These are phyloP conservation scores for Alca torda DNA, from an alignment of 2,797 vertebrate species.

Conservation along the genomic window DNA sequence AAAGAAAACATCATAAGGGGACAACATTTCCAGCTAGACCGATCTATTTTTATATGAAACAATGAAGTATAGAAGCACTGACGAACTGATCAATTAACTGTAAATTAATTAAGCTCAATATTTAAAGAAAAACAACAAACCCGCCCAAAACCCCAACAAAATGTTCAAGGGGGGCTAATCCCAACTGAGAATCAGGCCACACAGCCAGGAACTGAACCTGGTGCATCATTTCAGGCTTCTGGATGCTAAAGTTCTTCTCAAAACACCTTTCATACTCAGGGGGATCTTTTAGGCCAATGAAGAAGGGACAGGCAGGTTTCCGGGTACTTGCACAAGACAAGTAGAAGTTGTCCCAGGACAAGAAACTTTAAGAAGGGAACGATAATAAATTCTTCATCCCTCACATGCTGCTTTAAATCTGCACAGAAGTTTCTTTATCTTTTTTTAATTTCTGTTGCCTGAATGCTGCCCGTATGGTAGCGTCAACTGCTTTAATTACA, in stretches of 20 bases:
- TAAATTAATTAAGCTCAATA: neutral
- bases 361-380: neutral
- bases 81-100: neutral
- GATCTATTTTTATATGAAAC: slow-evolving; percentile 5
- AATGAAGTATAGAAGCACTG: neutral
- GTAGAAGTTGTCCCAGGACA: neutral
- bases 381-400: neutral
- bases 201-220: neutral
- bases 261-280: neutral
- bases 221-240: neutral
- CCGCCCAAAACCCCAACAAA: neutral
- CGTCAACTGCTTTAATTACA: neutral
- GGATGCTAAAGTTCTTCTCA: neutral
- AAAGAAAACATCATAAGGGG: neutral
- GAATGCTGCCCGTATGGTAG: neutral
- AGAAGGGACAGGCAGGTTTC: neutral
- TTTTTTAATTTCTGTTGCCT: neutral
- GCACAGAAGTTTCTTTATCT: neutral
- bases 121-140: neutral
- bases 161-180: neutral
- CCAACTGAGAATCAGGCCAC: neutral
- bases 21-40: slow-evolving; percentile 16
- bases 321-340: neutral
- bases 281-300: neutral
- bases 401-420: neutral